These are phyloP conservation scores for Nycteola revayana DNA, from an alignment of 2,888 invertebrate species.

Conservation along the genomic window DNA sequence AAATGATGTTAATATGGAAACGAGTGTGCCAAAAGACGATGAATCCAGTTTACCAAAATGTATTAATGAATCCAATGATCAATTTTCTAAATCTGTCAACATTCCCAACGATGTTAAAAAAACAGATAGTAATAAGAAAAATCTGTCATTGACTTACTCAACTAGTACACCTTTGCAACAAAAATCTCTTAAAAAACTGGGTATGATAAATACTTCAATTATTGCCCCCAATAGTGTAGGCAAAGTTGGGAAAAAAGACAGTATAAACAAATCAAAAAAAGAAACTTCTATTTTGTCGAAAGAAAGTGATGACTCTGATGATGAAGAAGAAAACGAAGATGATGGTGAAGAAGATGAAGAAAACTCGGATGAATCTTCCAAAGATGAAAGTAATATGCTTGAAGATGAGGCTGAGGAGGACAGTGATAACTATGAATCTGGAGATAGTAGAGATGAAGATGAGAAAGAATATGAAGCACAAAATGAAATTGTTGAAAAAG, in stretches of 20 bases:
- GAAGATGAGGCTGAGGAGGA: conserved; percentile 67
- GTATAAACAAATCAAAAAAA: conserved; percentile 21
- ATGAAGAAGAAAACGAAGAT: conserved; percentile 13
- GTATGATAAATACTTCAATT: conserved; percentile 55
- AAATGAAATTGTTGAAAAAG: conserved; percentile 74
- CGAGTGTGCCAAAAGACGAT: conserved; percentile 23
- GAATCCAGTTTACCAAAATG: conserved; percentile 38
- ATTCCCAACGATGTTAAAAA: conserved; percentile 36
- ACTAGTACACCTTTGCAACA: conserved; percentile 69
- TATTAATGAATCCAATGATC: conserved; percentile 28
- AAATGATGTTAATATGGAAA: conserved; percentile 36
- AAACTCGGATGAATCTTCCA: conserved; percentile 31
- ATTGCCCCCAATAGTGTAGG: conserved; percentile 39
- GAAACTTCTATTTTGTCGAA: conserved; percentile 13
- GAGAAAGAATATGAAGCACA: conserved; percentile 71
- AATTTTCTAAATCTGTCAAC: conserved; percentile 45
- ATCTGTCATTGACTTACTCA: conserved; percentile 46
- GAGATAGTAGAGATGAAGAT: conserved; percentile 73
- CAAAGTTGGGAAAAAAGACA: conserved; percentile 22
- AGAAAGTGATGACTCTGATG: conserved; percentile 21
- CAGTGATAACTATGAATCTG: conserved; percentile 68
- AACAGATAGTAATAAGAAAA: conserved; percentile 41
- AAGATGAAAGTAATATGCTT: conserved; percentile 41
- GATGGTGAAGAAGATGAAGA: conserved; percentile 19
- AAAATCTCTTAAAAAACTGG: conserved; percentile 47